These are phyloP conservation scores for Pharmacophagus antenor DNA, from an alignment of 2,888 invertebrate genomes.

Conservation along the genomic window DNA sequence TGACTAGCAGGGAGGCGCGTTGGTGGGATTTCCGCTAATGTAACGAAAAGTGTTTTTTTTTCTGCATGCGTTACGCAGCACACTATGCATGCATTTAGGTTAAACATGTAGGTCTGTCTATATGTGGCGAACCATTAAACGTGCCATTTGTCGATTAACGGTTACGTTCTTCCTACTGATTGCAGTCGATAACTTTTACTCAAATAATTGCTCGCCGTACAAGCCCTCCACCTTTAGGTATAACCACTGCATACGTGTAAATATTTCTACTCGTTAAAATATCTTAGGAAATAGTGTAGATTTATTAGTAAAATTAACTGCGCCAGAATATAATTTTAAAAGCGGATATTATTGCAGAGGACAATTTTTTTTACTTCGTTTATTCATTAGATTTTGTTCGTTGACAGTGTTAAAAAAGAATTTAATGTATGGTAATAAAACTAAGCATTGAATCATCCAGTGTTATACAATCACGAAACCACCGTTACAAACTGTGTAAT, in stretches of 20 bases:
- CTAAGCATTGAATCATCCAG: too few species aligned
- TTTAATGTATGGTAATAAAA: too few species aligned
- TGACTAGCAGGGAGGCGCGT: conserved; percentile 52
- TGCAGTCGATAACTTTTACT: conserved; percentile 30
- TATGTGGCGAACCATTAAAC: conserved; percentile 29
- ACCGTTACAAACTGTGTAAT: too few species aligned
- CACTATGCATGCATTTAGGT: conserved; percentile 28
- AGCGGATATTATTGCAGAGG: conserved; percentile 4
- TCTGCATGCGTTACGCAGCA: conserved; percentile 40
- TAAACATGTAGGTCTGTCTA: conserved; percentile 31
- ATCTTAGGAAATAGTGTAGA: conserved; percentile 25
- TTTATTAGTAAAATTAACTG: conserved; percentile 20
- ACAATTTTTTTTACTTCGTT: neutral
- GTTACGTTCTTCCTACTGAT: conserved; percentile 32
- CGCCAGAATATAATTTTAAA: conserved; percentile 1
- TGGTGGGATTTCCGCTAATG: conserved; percentile 76
- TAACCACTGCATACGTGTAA: conserved; percentile 24
- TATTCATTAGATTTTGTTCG: too few species aligned
- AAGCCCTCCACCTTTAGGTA: conserved; percentile 24
- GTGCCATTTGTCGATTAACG: conserved; percentile 30
- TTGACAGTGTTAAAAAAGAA: too few species aligned
- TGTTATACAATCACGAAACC: too few species aligned
- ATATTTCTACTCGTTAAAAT: conserved; percentile 30
- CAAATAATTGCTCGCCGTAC: conserved; percentile 27
- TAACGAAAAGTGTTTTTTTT: conserved; percentile 41